Evolutionary conservation across 2,113 vertebrate species (phyloP), one percentile per base, ranked within the genome.

Genomic region (Bambusicola thoracicus): DNA sequence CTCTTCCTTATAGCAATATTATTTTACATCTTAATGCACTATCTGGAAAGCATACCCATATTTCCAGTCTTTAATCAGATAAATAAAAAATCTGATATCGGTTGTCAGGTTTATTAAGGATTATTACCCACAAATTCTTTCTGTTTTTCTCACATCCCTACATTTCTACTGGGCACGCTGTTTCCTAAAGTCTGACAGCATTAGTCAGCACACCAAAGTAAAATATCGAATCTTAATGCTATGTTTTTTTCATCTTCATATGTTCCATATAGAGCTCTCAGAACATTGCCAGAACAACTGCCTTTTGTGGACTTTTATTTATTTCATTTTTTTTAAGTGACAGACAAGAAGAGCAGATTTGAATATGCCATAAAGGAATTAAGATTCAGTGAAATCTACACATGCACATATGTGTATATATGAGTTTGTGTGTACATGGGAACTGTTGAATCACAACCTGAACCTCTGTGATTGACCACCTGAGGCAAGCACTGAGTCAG

Each of bases 281-380:
- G 41, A 85, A 92, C 25, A 7, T 6, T 73, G 22, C 46, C 30
- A 48, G 34, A 87, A 87, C 30, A 58, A 62, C 0, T 76, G 15
- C 0, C 25, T 66, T 76, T 30, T 66, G 36, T 65, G 72, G 53
- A 66, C 61, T 86, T 40, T 38, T 18, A 62, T 25, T 62, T 29
- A 40, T 12, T 63, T 29, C 34, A 38, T 38, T 43, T 84, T 70
- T 72, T 65, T 29, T 67, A 93, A 93, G 30, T 11, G 4, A 65
- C 16, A 58, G 51, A 73, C 32, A 74, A 2, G 6, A 80, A 2
- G 6, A 93, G 24, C 36, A 93, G 17, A 74, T 69, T 80, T n/a
- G 70, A 65, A 43, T 77, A 92, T 4, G 34, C 38, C 49, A 82
- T 17, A 74, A 59, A 95, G n/a, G 80, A 96, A 93, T 68, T 46